Percentiles rank a stretch among this genome's conserved stretches.
These are phyloP conservation scores for Poeciliopsis occidentalis DNA, from an alignment of 2,113 vertebrate species.

Conservation along the genomic window DNA sequence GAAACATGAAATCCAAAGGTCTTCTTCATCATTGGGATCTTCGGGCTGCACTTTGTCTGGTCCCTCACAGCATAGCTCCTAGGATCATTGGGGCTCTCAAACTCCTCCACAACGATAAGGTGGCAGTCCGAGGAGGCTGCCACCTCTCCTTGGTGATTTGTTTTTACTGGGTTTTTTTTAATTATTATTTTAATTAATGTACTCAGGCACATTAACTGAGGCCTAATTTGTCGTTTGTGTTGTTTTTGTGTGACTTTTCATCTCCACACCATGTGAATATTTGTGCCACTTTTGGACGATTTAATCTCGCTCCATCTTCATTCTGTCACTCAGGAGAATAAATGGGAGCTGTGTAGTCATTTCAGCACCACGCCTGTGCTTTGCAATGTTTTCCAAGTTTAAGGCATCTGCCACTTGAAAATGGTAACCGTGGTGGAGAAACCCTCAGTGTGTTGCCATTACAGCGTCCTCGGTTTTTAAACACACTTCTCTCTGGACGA, in stretches of 20 bases:
- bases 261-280: constrained; percentile 19
- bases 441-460: constrained; percentile 6
- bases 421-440: constrained; percentile 38
- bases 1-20: too few relatives aligned
- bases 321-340: constrained; percentile 54
- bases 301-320: constrained; percentile 44
- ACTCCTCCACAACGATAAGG: too few relatives aligned
- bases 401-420: constrained; percentile 48
- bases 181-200: too few relatives aligned
- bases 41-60: too few relatives aligned
- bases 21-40: too few relatives aligned
- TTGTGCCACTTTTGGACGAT: constrained; percentile 48
- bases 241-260: constrained; percentile 13
- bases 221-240: too few relatives aligned
- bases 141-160: not conserved
- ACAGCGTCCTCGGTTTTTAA: not conserved
- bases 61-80: too few relatives aligned
- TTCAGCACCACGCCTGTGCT: constrained; percentile 44
- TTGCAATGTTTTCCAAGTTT: constrained; percentile 38
- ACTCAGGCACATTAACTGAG: not conserved
- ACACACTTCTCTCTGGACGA: not conserved
- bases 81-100: too few relatives aligned
- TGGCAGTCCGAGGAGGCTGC: too few relatives aligned
- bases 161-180: not conserved
- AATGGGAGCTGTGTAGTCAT: constrained; percentile 45